Base-by-base conservation (phyloP, 2,888 invertebrate genomes). In the Escarpia spicata region DNA sequence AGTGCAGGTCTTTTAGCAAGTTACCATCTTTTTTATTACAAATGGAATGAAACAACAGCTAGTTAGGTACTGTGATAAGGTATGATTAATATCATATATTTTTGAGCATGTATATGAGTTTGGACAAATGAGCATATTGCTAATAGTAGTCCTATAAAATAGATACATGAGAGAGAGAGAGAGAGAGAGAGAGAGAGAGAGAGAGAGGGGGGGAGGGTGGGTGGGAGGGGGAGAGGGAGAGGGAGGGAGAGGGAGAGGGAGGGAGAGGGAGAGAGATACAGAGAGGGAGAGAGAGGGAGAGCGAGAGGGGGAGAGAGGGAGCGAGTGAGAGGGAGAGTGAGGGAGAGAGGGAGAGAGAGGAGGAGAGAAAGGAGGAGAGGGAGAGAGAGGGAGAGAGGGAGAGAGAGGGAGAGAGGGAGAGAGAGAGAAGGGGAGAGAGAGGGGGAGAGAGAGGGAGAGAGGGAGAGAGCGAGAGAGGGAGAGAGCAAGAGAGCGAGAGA, bases 161-260 rank as follows among this genome's bases (percentile, higher is more conserved):
- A 4, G 15, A 9, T 15, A 52, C 15, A 9, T 37, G 45, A 91
- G 2, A 91, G 91, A 89, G 45, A 92, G 75, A 91, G n/a, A 92
- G 92, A 92, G 43, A 92, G 44, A 92, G 58, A 92, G 92, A 93
- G 4, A 92, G 8, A 92, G n/a, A 92, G 92, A 92, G 43, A 92
- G 44, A 92, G 58, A 92, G 92, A 93, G 4, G 92, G 8, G 90
- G 91, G 8, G 90, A 1, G 15, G 4, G 90, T 4, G 52, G 43
- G 75, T 43, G 2, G 37, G 0, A 31, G 43, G 19, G 92, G 2
- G 43, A 10, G 90, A 8, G 4, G 1, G 6, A 4, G 90, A 26
- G 37, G 43, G 15, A 45, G 6, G 6, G 6, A 43, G 44, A 43
- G 90, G 31, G 90, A n/a, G 43, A n/a, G 43, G 43, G 90, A 8